Evolutionary conservation across 2,888 invertebrate species (phyloP).

Genomic region (Cabera pusaria): DNA sequence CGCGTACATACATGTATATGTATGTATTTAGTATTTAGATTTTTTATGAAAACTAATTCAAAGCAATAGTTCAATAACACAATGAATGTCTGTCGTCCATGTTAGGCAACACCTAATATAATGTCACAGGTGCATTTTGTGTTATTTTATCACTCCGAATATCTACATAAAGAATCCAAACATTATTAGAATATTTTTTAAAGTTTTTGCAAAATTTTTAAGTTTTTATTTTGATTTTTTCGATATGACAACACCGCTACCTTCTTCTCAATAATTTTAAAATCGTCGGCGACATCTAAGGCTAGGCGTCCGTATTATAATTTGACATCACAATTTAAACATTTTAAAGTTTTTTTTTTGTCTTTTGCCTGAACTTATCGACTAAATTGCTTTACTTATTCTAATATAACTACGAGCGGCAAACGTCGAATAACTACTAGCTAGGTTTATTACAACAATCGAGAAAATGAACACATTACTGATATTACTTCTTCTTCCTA

Average conservation of each 20-base stretch:
- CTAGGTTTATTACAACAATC: constrained; percentile 41
- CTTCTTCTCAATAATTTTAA: constrained; percentile 38
- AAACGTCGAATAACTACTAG: constrained; percentile 43
- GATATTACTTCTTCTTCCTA: constrained; percentile 84
- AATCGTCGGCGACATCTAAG: constrained; percentile 33
- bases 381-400: constrained; percentile 59
- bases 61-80: constrained; percentile 23
- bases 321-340: constrained; percentile 28
- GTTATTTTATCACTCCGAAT: constrained; percentile 17
- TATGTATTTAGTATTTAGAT: constrained; percentile 34
- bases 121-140: constrained; percentile 22
- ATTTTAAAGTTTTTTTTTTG: constrained; percentile 50
- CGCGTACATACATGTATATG: constrained; percentile 23
- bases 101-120: constrained; percentile 33
- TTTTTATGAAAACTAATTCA: constrained; percentile 37
- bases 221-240: constrained; percentile 66
- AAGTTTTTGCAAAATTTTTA: constrained; percentile 64
- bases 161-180: constrained; percentile 32
- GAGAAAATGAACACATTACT: constrained; percentile 58
- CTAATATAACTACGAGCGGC: constrained; percentile 60
- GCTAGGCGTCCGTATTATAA: constrained; percentile 24
- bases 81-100: constrained; percentile 20
- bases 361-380: constrained; percentile 63
- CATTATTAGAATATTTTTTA: constrained; percentile 53
- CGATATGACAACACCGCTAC: constrained; percentile 56